phyloP scores from a whole-genome alignment of 2,113 vertebrate species.

The cattle (Bos taurus) region ARS-UCD2.0 NC_037349.1:21117001-21117500 shows the following conservation, averaged over 20 bases:
- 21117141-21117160: background rate
- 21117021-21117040: background rate
- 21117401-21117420: background rate
- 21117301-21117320: background rate
- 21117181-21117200: fast-evolving
- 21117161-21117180: fast-evolving
- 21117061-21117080: background rate
- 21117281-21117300: background rate
- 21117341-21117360: background rate
- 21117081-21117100: background rate
- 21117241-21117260: background rate
- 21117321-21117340: background rate
- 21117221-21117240: background rate
- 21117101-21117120: background rate
- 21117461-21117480: background rate
- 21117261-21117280: background rate
- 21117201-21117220: background rate
- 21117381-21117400: background rate
- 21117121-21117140: background rate
- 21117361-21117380: background rate
- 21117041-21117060: background rate
- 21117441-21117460: background rate
- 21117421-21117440: background rate
- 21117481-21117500: background rate
- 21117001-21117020: background rate